Base-by-base conservation (phyloP, 2,797 vertebrate genomes). In the Megalops cyprinoides region DNA sequence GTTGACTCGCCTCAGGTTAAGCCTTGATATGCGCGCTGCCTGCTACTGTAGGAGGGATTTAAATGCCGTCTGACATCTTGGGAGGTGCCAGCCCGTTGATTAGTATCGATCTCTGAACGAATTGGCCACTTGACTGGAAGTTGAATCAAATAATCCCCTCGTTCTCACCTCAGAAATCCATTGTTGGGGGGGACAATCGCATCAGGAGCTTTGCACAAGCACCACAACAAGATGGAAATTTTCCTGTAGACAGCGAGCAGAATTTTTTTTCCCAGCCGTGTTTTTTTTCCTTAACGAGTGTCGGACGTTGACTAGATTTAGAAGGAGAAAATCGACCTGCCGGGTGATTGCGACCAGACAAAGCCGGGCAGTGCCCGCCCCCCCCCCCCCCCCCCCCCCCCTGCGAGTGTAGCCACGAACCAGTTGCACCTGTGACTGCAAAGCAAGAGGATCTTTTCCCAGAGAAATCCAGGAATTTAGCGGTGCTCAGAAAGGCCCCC, bases 41-140 rank as follows among this genome's bases (percentile, higher is more conserved):
- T 85, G 81, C 81, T 85, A 82, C 82, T 51, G 62, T 67, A 81
- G 85, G 87, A 88, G 87, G 87, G 89, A 90, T 92, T 92, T 90
- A 84, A 84, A 88, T 88, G 77, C 85, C 90, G 89, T 91, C 92
- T 86, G 85, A 81, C 85, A 90, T 92, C 89, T 91, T 84, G 74
- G 49, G 85, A 87, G 85, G 81, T 83, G 86, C 87, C 83, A 84
- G 83, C 82, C 77, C 49, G 83, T 92, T 95, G 92, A 94, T 95
- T 94, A 89, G 86, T 95, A 96, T 96, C 93, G 94, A 95, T 95
- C 91, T 89, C 85, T 86, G 65, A 87, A 84, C 84, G 91, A 93
- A 93, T 92, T 91, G 94, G 92, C 88, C 87, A 88, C 90, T 92
- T 93, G 88, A 94, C 90, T 93, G 89, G 89, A 91, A 90, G 86